Evolutionary conservation across 2,888 invertebrate species (phyloP), one percentile per base, ranked within the genome.

Genomic region (Aspidiotus rigidus): DNA sequence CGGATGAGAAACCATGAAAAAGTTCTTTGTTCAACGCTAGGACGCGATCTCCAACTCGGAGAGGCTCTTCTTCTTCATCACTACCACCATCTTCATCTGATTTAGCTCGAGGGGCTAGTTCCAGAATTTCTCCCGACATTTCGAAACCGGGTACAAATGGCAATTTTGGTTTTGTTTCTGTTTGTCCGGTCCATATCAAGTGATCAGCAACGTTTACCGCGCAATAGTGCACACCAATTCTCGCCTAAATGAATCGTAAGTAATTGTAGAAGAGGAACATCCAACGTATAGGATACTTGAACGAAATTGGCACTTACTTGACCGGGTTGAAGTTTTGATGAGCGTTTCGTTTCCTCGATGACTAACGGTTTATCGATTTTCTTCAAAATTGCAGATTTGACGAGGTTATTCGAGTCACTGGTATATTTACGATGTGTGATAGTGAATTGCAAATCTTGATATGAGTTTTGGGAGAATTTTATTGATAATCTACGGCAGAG

Each of bases 131-230:
- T 1, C 87, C 87, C 42, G 81, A 79, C 10, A 85, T 75, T 77
- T 88, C 87, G 76, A 83, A 84, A 7, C 87, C 87, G 66, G 86
- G 85, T 40, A 83, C 77, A 74, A 83, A 82, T 0, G 86, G 86
- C 57, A 82, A 75, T 49, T 75, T 75, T 7, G 80, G 79, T 72
- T 81, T 77, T 1, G 75, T 75, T 6, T 79, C 79, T 71, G 81
- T 79, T 54, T 79, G 77, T 70, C 83, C 83, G 73, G 79, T 77
- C 72, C 82, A 80, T 72, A 82, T 79, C 55, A 82, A 76, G 55
- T 83, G 77, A 77, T 87, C 87, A 0, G 82, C 79, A 61, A 82
- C 81, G 77, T 87, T 87, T n/a, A 87, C 79, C 67, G 85, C 84
- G 74, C 85, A 84, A 72, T 82, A 83, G 73, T 83, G 80, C 0